Conservation (phyloP, 2,888 invertebrate genomes). For the Trichogramma dendrolimi region DNA sequence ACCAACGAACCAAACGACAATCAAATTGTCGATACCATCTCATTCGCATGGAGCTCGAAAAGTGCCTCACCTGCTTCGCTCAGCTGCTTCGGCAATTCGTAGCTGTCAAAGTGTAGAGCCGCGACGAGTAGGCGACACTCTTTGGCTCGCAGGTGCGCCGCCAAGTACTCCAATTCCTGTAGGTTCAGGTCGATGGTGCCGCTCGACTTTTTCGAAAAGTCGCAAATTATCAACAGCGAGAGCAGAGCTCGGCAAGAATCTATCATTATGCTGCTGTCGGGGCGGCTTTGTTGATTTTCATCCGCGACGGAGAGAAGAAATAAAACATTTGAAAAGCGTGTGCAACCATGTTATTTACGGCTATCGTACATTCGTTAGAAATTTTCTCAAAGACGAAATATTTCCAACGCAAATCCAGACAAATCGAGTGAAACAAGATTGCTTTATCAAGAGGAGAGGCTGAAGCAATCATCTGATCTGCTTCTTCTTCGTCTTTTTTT, state of each 20-base stretch:
- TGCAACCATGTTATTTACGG: no score
- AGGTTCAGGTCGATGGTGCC: conserved; percentile 45
- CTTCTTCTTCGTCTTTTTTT: conserved; percentile 30
- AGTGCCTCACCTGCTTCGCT: conserved; percentile 50
- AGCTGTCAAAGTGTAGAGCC: conserved; percentile 57
- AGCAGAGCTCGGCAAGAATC: no score
- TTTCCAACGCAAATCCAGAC: no score
- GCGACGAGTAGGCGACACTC: conserved; percentile 61
- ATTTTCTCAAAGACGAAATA: no score
- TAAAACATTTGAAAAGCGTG: no score
- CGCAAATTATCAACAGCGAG: no score
- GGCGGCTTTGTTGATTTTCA: no score
- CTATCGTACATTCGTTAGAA: no score
- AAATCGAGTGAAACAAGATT: no score
- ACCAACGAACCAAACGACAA: background rate
- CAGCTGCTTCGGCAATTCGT: conserved; percentile 51
- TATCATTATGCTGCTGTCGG: no score
- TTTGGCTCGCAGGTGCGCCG: conserved; percentile 56
- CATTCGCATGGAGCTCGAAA: conserved; percentile 12
- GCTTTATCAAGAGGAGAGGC: no score
- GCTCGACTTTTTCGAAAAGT: background rate
- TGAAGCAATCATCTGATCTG: conserved; percentile 4
- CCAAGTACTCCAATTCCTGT: conserved; percentile 54
- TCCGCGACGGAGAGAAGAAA: no score
- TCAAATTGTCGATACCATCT: background rate